A percentile compares a stretch with the other conserved stretches of the same genome.
Conservation (phyloP, 2,797 vertebrate genomes). For the Cynopterus sphinx region DNA sequence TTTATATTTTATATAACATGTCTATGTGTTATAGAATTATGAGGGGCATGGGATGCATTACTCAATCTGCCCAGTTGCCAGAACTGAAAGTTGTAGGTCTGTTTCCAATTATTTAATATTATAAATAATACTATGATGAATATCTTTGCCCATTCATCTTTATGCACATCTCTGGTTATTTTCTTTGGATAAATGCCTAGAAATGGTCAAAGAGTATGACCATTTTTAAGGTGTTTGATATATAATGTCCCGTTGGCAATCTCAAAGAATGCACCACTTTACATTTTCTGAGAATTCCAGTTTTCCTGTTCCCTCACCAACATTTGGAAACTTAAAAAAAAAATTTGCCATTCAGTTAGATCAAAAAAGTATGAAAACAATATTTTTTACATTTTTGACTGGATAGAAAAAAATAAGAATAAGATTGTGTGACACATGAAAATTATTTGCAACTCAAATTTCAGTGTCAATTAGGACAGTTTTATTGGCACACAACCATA, state of each 20-base stretch:
- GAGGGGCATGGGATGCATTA: conserved; percentile 39
- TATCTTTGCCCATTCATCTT: conserved; percentile 64
- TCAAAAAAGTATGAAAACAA: not conserved
- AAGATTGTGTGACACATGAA: not conserved
- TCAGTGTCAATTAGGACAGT: not conserved
- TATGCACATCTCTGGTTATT: conserved; percentile 58
- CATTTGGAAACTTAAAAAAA: conserved; percentile 40
- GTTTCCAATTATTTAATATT: conserved; percentile 70
- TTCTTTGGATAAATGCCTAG: conserved; percentile 71
- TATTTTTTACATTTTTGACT: conserved; percentile 24
- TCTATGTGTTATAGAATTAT: conserved; percentile 48
- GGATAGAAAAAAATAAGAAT: conserved; percentile 1
- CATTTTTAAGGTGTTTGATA: conserved; percentile 54
- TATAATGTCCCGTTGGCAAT: conserved; percentile 13
- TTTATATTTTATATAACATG: conserved; percentile 38
- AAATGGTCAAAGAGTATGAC: conserved; percentile 62
- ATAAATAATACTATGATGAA: conserved; percentile 65
- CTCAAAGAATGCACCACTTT: conserved; percentile 32
- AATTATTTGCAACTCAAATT: not conserved
- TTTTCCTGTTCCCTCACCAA: conserved; percentile 27
- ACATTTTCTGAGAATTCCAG: conserved; percentile 42
- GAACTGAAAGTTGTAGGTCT: conserved; percentile 53
- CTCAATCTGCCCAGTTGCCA: conserved; percentile 49
- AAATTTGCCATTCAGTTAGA: not conserved
- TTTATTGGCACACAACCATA: not conserved